Evolutionary conservation across 2,888 invertebrate genomes (phyloP).

Genomic region (Steromphala cineraria): DNA sequence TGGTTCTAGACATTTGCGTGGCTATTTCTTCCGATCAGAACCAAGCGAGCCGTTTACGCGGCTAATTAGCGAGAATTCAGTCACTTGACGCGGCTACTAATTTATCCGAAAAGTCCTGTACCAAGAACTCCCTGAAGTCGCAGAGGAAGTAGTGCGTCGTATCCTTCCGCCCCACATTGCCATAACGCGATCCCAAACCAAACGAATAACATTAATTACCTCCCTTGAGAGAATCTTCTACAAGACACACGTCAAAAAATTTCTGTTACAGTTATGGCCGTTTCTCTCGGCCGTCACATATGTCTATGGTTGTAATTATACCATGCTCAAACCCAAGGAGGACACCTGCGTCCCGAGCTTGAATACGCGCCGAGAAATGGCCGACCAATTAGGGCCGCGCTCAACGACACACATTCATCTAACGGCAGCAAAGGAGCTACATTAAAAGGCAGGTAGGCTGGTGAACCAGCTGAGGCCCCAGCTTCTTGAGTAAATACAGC

Average conservation of each 20-base stretch:
- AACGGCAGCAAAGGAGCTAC: not conserved
- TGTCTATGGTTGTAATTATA: constrained; percentile 9
- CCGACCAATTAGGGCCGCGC: not conserved
- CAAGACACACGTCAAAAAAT: not conserved
- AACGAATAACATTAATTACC: constrained; percentile 5
- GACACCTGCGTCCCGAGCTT: constrained; percentile 2
- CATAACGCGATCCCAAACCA: constrained; percentile 9
- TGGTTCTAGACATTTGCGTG: too few species aligned
- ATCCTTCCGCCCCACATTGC: constrained; percentile 9
- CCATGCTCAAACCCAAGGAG: not conserved
- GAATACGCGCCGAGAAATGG: not conserved
- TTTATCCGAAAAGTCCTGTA: constrained; percentile 11
- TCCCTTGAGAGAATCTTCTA: not conserved
- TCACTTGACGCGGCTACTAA: constrained; percentile 15
- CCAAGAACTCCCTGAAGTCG: not conserved
- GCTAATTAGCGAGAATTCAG: constrained; percentile 12
- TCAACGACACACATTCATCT: not conserved
- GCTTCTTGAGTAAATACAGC: constrained; percentile 7
- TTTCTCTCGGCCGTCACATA: not conserved
- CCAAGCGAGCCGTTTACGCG: too few species aligned
- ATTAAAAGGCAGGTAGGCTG: constrained; percentile 1
- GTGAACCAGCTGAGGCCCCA: not conserved
- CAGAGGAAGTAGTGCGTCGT: constrained; percentile 3
- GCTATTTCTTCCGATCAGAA: too few species aligned
- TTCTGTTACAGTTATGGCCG: constrained; percentile 19